Base-by-base conservation (phyloP, 2,797 vertebrate species). In the Luscinia megarhynchos region DNA sequence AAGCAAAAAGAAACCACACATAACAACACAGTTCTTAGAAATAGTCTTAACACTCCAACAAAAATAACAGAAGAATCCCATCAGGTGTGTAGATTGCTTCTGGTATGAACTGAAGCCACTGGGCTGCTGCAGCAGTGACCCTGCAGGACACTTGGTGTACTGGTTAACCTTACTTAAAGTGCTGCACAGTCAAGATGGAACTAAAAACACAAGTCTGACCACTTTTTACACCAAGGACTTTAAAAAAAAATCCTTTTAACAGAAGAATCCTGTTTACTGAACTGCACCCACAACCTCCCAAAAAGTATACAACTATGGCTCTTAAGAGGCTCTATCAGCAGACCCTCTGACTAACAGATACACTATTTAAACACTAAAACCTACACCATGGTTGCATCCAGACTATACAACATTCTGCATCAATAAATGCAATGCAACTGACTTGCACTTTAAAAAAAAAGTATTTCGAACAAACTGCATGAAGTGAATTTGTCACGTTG, bases 321-420 rank as follows among this genome's bases (percentile, higher is more conserved):
- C 94, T 96, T 95, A 96, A 88, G 93, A 94, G 96, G 87, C 88
- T 96, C 95, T 97, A 96, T 96, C 97, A 97, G 96, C 93, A 97
- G 89, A 97, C 87, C 58, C 95, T 96, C 95, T 94, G 95, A 96
- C 84, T 96, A 97, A 96, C 95, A 97, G 90, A 96, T 94, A 95
- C 38, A 62, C 97, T 98, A 95, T 95, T 97, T 90, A 93, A 97
- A 97, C 97, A 97, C 96, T 96, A 91, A 97, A 98, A 97, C 89
- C 97, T 98, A 97, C 98, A 98, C 97, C 96, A 95, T 97, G 96
- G 95, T 89, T 99, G 98, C 98, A 98, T 97, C 98, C 97, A 99
- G 98, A 99, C 98, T 99, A 99, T 97, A 99, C 98, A 99, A 97
- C 93, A 97, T 89, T 93, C 91, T 80, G 18, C 70, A 87, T 84